A percentile compares a stretch with the other conserved stretches of the same genome.
Evolutionary conservation across 2,888 invertebrate species (phyloP).

Genomic region (Trisateles emortualis): DNA sequence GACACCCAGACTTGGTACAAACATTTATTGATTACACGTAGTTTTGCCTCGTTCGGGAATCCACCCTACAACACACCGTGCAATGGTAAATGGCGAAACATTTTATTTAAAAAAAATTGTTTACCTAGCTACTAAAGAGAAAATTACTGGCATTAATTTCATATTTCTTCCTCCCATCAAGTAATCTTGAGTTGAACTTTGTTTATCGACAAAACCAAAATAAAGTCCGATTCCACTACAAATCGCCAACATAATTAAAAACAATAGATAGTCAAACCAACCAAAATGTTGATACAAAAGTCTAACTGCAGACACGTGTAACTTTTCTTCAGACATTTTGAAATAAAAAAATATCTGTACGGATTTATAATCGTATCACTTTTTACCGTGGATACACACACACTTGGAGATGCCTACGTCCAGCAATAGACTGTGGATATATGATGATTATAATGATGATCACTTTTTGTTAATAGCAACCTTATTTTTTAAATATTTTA

Average conservation of each 20-base stretch:
- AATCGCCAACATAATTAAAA: constrained; percentile 89
- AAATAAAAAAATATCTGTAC: too few species aligned
- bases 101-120: constrained; percentile 8
- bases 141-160: constrained; percentile 92
- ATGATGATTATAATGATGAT: too few species aligned
- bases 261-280: constrained; percentile 89
- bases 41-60: too few species aligned
- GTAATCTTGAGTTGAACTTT: constrained; percentile 89
- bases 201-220: constrained; percentile 91
- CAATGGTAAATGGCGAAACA: background rate
- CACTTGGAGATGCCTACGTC: too few species aligned
- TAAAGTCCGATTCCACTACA: constrained; percentile 93
- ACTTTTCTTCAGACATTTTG: constrained; percentile 53
- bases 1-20: too few species aligned
- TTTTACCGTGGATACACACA: too few species aligned
- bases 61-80: too few species aligned
- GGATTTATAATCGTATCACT: too few species aligned
- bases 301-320: constrained; percentile 62
- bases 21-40: too few species aligned
- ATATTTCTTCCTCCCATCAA: constrained; percentile 93
- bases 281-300: constrained; percentile 79
- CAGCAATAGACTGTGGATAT: too few species aligned
- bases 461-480: too few species aligned
- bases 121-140: constrained; percentile 94
- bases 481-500: background rate